Base-by-base conservation (phyloP, 1,140 invertebrate species). In the Vanessa tameamea region DNA sequence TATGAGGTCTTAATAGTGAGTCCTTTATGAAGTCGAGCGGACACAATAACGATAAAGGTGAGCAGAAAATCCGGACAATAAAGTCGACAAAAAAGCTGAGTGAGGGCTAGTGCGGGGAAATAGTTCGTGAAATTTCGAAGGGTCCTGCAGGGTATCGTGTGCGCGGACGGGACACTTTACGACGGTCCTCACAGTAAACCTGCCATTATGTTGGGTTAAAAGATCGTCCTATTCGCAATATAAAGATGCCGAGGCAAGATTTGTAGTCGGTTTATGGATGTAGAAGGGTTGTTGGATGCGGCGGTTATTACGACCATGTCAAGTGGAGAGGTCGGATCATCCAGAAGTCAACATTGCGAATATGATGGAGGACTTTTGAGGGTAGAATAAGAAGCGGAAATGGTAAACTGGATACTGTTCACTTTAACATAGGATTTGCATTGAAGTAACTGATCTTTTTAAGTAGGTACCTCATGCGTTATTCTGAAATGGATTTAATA, bases 21-120 rank as follows among this genome's bases (percentile, higher is more conserved):
- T 83, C 87, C 87, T 89, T 89, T 91, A 92, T 91, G 89, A 90
- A 92, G 87, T 88, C 89, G 84, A 79, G 87, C 88, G 90, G 82
- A 91, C 88, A 91, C 86, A 91, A 91, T 91, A 91, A 88, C 90
- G 87, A 90, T 91, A 91, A 91, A 92, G 90, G 90, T 92, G 89
- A 91, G 86, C 84, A 84, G 86, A 90, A 92, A 92, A 91, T 92
- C 91, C 88, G 91, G 85, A 91, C 91, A 91, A 92, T 91, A 92
- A 92, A 92, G 83, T 83, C 86, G 83, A 84, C 87, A 92, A 92
- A 92, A 91, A 91, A 87, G 88, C 88, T 85, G 87, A 88, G 86
- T 59, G 87, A 83, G 85, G 90, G 86, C 89, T 87, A 91, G 89
- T 90, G 82, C 85, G 80, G 87, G 85, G 85, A 90, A 91, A 92